Evolutionary conservation across 2,888 invertebrate species (phyloP).

Genomic region (Dryococelus australis): DNA sequence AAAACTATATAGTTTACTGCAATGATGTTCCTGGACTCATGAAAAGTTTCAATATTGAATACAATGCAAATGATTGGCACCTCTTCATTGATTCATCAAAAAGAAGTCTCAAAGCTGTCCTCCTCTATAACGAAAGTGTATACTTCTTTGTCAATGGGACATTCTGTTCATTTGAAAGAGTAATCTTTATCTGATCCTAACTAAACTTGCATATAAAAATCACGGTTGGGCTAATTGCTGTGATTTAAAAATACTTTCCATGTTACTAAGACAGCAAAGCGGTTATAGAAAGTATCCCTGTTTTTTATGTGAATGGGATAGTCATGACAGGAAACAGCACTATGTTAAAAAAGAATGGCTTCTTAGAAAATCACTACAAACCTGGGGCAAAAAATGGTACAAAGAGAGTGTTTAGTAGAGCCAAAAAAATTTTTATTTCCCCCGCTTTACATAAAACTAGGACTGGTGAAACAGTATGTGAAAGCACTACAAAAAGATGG

Average conservation of each 20-base stretch:
- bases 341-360: constrained; percentile 9
- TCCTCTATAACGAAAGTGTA: neutral
- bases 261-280: constrained; percentile 22
- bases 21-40: constrained; percentile 23
- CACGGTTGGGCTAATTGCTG: neutral
- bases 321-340: constrained; percentile 18
- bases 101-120: constrained; percentile 20
- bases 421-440: constrained; percentile 18
- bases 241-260: constrained; percentile 1
- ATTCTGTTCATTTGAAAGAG: constrained; percentile 26
- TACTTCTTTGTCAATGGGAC: neutral
- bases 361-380: constrained; percentile 10
- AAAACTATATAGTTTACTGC: neutral
- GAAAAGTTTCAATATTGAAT: neutral
- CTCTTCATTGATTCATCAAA: neutral
- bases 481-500: neutral
- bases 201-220: neutral
- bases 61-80: neutral
- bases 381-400: constrained; percentile 27
- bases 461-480: neutral
- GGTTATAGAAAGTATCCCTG: constrained; percentile 19
- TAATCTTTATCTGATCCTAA: neutral
- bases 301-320: no score
- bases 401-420: constrained; percentile 23
- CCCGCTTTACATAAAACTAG: constrained; percentile 21